Percentiles rank a stretch among this genome's conserved stretches.
Conservation (phyloP, 2,113 vertebrate genomes). For the Cynoglossus semilaevis region DNA sequence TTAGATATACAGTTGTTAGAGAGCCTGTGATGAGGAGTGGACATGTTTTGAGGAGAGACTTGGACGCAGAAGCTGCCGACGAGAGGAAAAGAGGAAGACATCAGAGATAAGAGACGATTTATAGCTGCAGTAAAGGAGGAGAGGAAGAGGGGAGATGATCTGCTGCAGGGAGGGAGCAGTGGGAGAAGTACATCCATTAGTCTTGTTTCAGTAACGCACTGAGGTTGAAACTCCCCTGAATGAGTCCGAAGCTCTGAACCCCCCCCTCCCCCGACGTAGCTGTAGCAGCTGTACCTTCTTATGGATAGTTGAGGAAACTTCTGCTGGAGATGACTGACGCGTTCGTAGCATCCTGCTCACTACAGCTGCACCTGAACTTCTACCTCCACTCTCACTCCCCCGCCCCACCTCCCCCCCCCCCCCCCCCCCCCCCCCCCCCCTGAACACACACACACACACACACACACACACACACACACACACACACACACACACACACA, state of each 20-base stretch:
- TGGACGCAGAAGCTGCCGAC: too few relatives aligned
- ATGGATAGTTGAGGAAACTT: neutral
- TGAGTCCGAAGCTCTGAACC: neutral
- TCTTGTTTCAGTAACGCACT: neutral
- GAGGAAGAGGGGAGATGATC: too few relatives aligned
- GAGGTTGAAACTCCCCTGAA: neutral
- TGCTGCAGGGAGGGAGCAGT: too few relatives aligned
- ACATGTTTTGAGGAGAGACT: too few relatives aligned
- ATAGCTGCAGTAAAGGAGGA: too few relatives aligned
- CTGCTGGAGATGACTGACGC: conserved; percentile 12
- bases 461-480: too few relatives aligned
- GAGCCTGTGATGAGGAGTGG: too few relatives aligned
- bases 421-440: too few relatives aligned
- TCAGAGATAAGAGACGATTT: too few relatives aligned
- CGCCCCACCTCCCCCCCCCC: neutral
- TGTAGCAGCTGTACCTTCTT: neutral
- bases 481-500: neutral
- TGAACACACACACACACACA: too few relatives aligned
- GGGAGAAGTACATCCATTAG: neutral
- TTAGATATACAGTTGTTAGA: too few relatives aligned
- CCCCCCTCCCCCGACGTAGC: neutral
- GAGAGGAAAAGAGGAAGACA: too few relatives aligned
- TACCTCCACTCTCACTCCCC: neutral
- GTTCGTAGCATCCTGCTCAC: conserved; percentile 6
- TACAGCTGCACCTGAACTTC: neutral